phyloP scores from a whole-genome alignment of 2,113 vertebrate genomes.

The Cyprinodon brontotheroides region DNA sequence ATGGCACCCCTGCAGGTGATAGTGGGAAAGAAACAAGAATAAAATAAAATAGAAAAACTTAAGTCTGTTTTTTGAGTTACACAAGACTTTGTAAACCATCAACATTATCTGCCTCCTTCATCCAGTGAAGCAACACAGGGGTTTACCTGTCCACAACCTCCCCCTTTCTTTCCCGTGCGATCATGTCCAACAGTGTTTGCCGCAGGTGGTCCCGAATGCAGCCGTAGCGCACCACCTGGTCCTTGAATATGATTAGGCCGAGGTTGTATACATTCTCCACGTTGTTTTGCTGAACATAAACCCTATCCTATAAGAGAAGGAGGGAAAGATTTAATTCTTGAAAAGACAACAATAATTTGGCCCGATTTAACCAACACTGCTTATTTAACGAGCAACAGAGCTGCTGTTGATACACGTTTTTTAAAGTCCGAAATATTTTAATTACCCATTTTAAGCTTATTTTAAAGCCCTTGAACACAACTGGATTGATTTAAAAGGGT shows the following conservation, averaged over 20 bases:
- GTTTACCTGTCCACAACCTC: constrained; percentile 95
- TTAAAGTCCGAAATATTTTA: too few relatives aligned
- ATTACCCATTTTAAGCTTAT: not conserved
- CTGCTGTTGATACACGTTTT: too few relatives aligned
- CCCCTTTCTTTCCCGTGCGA: constrained; percentile 93
- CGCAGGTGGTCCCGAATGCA: constrained; percentile 94
- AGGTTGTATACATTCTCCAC: constrained; percentile 98
- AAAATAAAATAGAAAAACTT: not conserved
- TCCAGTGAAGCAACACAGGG: not conserved
- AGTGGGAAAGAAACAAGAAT: not conserved
- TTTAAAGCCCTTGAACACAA: not conserved
- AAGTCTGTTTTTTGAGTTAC: not conserved
- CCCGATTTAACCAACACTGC: not conserved
- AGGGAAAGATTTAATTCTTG: not conserved
- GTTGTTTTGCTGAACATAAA: constrained; percentile 97
- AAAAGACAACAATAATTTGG: not conserved
- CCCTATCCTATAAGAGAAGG: constrained; percentile 75
- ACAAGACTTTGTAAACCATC: not conserved
- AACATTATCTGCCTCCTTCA: not conserved
- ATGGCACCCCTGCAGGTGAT: constrained; percentile 88
- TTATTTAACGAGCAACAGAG: too few relatives aligned
- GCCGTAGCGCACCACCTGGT: constrained; percentile 95
- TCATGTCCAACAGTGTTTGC: constrained; percentile 96
- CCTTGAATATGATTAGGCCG: constrained; percentile 96
- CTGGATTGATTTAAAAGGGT: not conserved